Evolutionary conservation across 2,888 invertebrate genomes (phyloP), one percentile per base, ranked within the genome.

Genomic region (Gari tellinella): DNA sequence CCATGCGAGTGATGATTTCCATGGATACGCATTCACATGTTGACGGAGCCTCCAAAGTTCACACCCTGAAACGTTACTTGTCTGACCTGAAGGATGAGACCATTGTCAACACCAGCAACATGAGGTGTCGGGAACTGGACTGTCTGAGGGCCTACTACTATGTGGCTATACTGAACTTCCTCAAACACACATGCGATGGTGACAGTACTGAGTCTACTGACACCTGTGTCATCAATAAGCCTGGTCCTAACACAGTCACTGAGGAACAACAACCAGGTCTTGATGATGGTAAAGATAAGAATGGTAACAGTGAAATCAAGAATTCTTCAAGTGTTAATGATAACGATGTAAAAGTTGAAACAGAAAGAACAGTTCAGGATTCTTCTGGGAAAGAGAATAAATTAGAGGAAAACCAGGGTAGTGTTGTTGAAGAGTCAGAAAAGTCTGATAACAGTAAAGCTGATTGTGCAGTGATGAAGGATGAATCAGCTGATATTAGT

Each of bases 101-200:
- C 43, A 61, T 77, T 21, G 80, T 89, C 55, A 86, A 86, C 23
- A 85, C 81, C 37, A 75, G 83, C 21, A 78, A 82, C 37, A 72
- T 82, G 14, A 74, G 88, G 12, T 89, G 89, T 65, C 75, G 88
- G 17, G 88, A 88, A 65, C 72, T 88, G 12, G 89, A 89, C 68
- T 88, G 88, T 60, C 82, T 89, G n/a, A 73, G 88, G 55, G 88
- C 88, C 10, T 89, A 86, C 67, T 88, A 85, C 70, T 89, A 87
- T 66, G 78, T 88, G 49, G 81, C 86, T 8, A 83, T 88, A 53
- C 72, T 88, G 26, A 81, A 81, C 63, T 85, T 77, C 62, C 58
- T 88, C 23, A 73, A 78, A 58, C 77, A 83, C 26, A 77, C 61
- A 21, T 68, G 78, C 19, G 51, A 46, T 46, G 21, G 64, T 62